These are phyloP conservation scores for Neuroscelio doddi DNA, from an alignment of 2,888 invertebrate species.

Conservation along the genomic window DNA sequence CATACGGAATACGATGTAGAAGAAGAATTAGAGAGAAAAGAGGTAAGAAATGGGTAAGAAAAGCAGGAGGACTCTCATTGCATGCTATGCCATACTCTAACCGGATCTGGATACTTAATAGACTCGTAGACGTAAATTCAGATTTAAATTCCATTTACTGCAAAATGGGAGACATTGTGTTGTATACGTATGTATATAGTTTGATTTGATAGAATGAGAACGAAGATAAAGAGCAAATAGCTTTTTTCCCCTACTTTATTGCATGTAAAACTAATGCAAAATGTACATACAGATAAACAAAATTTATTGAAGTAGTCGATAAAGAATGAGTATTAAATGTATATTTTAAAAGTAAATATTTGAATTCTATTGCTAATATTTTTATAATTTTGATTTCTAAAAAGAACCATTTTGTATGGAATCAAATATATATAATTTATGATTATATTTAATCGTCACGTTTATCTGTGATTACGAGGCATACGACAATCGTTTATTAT, in stretches of 20 bases:
- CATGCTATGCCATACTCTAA: conserved; percentile 8
- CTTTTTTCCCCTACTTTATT: conserved; percentile 3
- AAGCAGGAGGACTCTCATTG: conserved; percentile 11
- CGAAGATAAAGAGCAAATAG: conserved; percentile 1
- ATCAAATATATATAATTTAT: no score
- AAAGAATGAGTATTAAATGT: no score
- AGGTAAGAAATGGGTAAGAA: neutral
- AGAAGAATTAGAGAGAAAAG: neutral
- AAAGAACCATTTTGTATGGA: no score
- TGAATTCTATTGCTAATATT: no score
- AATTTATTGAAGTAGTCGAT: neutral
- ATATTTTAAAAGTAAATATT: no score
- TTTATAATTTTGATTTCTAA: no score
- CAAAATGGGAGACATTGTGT: conserved; percentile 18
- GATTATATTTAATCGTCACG: no score
- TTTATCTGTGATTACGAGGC: no score
- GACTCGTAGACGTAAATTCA: conserved; percentile 53
- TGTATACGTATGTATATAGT: neutral
- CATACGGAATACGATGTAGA: neutral
- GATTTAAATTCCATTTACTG: conserved; percentile 52
- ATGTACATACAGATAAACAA: neutral
- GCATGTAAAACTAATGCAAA: neutral
- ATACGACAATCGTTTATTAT: no score
- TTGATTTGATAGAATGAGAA: neutral
- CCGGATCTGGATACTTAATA: conserved; percentile 43